Conservation (phyloP, 1,140 invertebrate species). For the Marisa cornuarietis region DNA sequence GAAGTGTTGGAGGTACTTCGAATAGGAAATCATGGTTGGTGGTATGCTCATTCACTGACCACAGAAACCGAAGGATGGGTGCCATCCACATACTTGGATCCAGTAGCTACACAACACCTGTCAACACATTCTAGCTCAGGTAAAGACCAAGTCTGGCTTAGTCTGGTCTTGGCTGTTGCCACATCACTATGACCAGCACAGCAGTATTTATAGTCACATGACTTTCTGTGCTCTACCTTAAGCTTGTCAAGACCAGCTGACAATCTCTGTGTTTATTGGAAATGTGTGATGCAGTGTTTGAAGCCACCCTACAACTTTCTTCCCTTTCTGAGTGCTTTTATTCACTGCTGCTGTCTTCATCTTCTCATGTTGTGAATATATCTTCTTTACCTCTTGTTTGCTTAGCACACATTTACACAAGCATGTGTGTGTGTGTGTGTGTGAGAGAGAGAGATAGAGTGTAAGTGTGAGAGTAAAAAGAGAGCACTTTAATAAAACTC, state of each 20-base stretch:
- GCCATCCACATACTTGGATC: constrained; percentile 89
- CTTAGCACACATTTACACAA: not conserved
- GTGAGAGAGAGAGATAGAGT: not conserved
- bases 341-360: too few relatives aligned
- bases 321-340: too few relatives aligned
- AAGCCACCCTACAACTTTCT: too few relatives aligned
- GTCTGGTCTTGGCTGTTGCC: not conserved
- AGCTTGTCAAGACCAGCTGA: too few relatives aligned
- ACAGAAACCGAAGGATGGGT: constrained; percentile 87
- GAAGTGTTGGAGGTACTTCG: constrained; percentile 84
- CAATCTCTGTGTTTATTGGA: too few relatives aligned
- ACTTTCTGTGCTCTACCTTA: too few relatives aligned
- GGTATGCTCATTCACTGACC: constrained; percentile 87
- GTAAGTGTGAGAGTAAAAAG: not conserved
- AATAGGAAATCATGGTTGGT: constrained; percentile 94
- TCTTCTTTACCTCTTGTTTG: too few relatives aligned
- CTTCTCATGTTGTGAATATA: too few relatives aligned
- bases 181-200: too few relatives aligned
- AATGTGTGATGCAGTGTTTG: too few relatives aligned
- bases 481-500: not conserved
- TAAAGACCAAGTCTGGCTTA: constrained; percentile 6
- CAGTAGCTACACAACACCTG: constrained; percentile 49
- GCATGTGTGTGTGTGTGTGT: not conserved
- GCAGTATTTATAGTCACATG: too few relatives aligned
- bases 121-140: constrained; percentile 30